These are phyloP conservation scores for Natator depressus DNA, from an alignment of 2,113 vertebrate species.

Conservation along the genomic window DNA sequence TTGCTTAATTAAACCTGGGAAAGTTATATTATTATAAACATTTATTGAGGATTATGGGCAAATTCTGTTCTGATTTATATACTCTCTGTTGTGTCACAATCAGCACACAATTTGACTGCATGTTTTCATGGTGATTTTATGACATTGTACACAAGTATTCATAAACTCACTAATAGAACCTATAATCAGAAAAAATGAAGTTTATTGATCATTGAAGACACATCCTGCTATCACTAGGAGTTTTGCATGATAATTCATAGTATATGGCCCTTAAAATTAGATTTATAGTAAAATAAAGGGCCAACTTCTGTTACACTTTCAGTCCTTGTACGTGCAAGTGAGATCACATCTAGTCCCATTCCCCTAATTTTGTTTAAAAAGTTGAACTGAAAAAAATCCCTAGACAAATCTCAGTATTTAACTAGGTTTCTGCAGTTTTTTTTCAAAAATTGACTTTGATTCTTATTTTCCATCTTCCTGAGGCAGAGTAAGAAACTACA, in stretches of 20 bases:
- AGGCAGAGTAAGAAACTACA: neutral
- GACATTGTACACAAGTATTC: neutral
- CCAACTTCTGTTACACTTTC: neutral
- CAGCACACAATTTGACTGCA: slow-evolving; percentile 16
- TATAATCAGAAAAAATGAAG: neutral
- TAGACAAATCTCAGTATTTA: neutral
- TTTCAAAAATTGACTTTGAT: neutral
- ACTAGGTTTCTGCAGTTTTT: neutral
- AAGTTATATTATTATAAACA: slow-evolving; percentile 19
- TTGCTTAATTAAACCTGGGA: slow-evolving; percentile 59
- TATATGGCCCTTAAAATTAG: neutral
- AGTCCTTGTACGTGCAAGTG: neutral
- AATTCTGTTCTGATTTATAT: slow-evolving; percentile 53
- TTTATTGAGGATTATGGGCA: slow-evolving; percentile 37
- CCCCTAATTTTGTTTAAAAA: neutral
- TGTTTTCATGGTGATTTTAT: slow-evolving; percentile 28
- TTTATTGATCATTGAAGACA: neutral
- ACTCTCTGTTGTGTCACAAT: slow-evolving; percentile 17
- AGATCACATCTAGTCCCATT: neutral
- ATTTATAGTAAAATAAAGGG: neutral
- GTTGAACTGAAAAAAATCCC: neutral
- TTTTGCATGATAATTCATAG: neutral
- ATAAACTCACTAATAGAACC: neutral
- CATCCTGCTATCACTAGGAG: neutral
- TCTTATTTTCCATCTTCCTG: neutral